These are phyloP conservation scores for Notoglanidium macrostoma DNA, from an alignment of 2,797 vertebrate genomes.

Conservation along the genomic window DNA sequence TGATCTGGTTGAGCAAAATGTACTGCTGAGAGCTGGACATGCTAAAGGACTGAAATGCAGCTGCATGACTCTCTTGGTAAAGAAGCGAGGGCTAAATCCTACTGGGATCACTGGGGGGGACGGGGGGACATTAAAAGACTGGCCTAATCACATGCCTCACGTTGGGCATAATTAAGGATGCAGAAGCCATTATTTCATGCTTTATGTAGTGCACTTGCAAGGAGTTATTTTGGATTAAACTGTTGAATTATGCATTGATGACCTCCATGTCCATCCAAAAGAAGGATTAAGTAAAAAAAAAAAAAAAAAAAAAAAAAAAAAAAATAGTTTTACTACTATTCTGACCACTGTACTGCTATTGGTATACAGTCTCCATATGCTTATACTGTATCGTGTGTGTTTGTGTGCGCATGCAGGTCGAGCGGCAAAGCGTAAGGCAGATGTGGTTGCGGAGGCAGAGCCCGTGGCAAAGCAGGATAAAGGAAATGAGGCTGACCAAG, in stretches of 20 bases:
- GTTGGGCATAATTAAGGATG: not conserved
- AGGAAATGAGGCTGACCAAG: not conserved
- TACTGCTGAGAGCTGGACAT: not conserved
- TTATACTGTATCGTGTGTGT: not conserved
- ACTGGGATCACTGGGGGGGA: not conserved
- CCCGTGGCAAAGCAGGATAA: conserved; percentile 22
- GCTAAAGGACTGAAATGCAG: not conserved
- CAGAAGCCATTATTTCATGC: not conserved
- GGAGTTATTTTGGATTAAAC: not conserved
- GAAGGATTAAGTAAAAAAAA: too few species aligned
- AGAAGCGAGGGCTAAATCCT: not conserved
- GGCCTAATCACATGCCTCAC: not conserved
- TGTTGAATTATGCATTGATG: not conserved
- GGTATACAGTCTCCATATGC: not conserved
- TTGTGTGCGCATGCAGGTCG: conserved; percentile 23
- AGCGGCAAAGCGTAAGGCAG: conserved; percentile 39
- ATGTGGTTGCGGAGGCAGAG: not conserved
- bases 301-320: too few species aligned
- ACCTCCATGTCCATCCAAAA: not conserved
- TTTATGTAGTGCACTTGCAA: not conserved
- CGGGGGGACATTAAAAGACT: not conserved
- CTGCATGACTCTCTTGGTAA: not conserved
- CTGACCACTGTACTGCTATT: not conserved
- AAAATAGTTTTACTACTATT: not conserved
- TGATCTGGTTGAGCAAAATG: not conserved